These are phyloP conservation scores for Circaetus gallicus DNA, from an alignment of 2,113 vertebrate species.

Conservation along the genomic window DNA sequence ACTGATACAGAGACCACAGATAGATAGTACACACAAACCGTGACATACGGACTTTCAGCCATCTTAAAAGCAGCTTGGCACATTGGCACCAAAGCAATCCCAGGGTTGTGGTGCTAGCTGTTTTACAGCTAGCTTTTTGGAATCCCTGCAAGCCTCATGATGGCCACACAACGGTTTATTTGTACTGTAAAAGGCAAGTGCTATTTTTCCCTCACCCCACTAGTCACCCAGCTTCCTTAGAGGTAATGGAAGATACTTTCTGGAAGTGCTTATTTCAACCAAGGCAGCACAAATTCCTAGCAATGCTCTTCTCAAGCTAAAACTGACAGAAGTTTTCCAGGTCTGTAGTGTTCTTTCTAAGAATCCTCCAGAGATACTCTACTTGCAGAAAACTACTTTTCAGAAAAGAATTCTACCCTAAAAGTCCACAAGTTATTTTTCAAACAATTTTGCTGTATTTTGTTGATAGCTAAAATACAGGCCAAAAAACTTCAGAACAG, in stretches of 20 bases:
- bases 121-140: background rate
- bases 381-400: background rate
- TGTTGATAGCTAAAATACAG: background rate
- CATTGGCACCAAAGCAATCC: background rate
- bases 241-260: background rate
- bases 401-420: background rate
- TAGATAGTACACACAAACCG: background rate
- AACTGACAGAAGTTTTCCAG: background rate
- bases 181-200: background rate
- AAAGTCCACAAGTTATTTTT: background rate
- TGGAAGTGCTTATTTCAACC: background rate
- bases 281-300: background rate
- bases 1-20: background rate
- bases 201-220: background rate
- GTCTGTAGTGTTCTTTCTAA: background rate
- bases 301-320: background rate
- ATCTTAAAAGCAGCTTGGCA: background rate
- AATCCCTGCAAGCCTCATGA: background rate
- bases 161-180: background rate
- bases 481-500: background rate
- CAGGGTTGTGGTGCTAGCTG: background rate
- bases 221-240: background rate
- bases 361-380: background rate
- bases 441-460: background rate
- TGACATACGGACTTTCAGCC: background rate